Percentiles rank a stretch among this genome's conserved stretches.
phyloP scores from a whole-genome alignment of 2,888 invertebrate genomes.

The Lobophora halterata region DNA sequence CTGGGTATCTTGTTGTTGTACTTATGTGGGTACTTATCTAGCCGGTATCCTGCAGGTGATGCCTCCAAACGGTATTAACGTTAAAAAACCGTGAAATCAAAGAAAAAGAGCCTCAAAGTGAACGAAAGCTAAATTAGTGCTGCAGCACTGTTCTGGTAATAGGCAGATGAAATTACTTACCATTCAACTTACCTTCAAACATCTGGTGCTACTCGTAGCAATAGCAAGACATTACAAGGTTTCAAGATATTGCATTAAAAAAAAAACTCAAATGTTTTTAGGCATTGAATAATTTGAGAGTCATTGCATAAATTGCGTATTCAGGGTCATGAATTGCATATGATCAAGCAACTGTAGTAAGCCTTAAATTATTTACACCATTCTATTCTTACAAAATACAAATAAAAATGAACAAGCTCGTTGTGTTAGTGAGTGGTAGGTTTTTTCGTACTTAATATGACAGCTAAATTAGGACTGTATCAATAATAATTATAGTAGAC shows the following conservation, averaged over 20 bases:
- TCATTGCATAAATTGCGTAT: too few relatives aligned
- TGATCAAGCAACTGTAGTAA: conserved; percentile 13
- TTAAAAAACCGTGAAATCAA: too few relatives aligned
- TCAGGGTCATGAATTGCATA: conserved; percentile 8
- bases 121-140: too few relatives aligned
- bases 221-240: neutral
- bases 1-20: too few relatives aligned
- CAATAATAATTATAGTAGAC: neutral
- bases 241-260: neutral
- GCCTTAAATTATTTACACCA: conserved; percentile 21
- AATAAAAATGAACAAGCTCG: conserved; percentile 14
- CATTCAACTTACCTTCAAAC: too few relatives aligned
- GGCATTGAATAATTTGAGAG: conserved; percentile 5
- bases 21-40: too few relatives aligned
- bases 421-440: conserved; percentile 15
- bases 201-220: too few relatives aligned
- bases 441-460: conserved; percentile 20
- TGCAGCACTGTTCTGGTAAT: too few relatives aligned
- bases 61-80: too few relatives aligned
- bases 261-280: conserved; percentile 2
- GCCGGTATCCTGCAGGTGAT: too few relatives aligned
- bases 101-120: too few relatives aligned
- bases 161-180: too few relatives aligned
- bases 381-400: conserved; percentile 19
- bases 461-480: conserved; percentile 9